Evolutionary conservation across 2,888 invertebrate species (phyloP).

Genomic region (Strigamia maritima): DNA sequence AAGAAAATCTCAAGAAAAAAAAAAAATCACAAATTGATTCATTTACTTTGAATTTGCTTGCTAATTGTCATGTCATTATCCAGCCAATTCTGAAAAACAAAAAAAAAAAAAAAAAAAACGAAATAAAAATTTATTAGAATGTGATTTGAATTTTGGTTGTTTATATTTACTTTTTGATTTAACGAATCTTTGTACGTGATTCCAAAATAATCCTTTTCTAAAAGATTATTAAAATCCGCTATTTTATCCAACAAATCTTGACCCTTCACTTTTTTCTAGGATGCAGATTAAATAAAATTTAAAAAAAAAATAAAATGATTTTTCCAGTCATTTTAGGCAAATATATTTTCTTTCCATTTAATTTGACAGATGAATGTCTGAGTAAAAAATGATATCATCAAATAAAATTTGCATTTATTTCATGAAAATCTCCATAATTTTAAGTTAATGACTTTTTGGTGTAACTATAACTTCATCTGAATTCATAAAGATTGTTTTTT

Average conservation of each 20-base stretch:
- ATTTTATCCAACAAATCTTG: conserved; percentile 82
- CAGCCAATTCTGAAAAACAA: conserved; percentile 67
- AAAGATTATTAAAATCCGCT: conserved; percentile 82
- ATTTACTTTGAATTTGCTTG: conserved; percentile 80
- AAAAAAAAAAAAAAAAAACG: no score
- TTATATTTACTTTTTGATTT: conserved; percentile 39
- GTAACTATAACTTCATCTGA: no score
- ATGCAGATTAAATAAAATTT: neutral
- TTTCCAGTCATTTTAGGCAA: no score
- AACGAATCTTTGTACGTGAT: conserved; percentile 60
- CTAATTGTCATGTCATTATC: conserved; percentile 85
- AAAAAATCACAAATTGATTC: neutral
- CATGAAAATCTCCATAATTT: no score
- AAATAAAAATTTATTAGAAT: no score
- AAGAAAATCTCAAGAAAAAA: neutral
- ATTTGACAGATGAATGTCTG: no score
- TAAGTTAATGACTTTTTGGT: no score
- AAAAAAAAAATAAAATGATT: neutral
- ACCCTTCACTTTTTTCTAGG: conserved; percentile 86
- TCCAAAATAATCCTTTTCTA: conserved; percentile 95
- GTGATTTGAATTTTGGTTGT: neutral
- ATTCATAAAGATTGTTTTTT: no score
- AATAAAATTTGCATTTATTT: no score
- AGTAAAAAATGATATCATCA: no score
- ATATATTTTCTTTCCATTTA: no score